phyloP scores from a whole-genome alignment of 2,888 invertebrate genomes.

The Petrolisthes cinctipes region DNA sequence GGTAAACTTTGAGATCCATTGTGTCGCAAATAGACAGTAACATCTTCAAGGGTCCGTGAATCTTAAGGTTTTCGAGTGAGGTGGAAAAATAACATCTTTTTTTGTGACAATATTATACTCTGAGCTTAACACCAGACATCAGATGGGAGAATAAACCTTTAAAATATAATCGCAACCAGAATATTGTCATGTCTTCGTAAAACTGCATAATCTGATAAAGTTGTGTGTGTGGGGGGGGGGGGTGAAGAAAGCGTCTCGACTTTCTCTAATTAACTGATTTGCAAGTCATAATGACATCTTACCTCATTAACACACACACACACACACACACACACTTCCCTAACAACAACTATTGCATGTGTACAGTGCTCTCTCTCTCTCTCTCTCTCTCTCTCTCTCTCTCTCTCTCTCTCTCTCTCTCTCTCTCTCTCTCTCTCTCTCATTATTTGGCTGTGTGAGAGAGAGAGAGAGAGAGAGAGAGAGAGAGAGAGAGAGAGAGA shows the following conservation, averaged over 20 bases:
- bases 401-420: not conserved
- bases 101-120: too few species aligned
- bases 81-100: too few species aligned
- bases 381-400: not conserved
- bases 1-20: too few species aligned
- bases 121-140: too few species aligned
- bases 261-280: not conserved
- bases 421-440: not conserved
- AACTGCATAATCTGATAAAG: not conserved
- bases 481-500: conserved; percentile 13
- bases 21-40: too few species aligned
- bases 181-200: too few species aligned
- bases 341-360: not conserved
- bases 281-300: not conserved
- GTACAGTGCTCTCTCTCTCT: not conserved
- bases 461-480: not conserved
- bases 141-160: too few species aligned
- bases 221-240: not conserved
- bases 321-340: not conserved
- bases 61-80: too few species aligned
- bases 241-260: not conserved
- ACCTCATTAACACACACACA: not conserved
- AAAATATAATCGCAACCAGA: too few species aligned
- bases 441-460: not conserved
- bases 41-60: too few species aligned